Percentiles rank a stretch among this genome's conserved stretches.
Conservation (phyloP, 2,113 vertebrate species). For the Myotis davidii region DNA sequence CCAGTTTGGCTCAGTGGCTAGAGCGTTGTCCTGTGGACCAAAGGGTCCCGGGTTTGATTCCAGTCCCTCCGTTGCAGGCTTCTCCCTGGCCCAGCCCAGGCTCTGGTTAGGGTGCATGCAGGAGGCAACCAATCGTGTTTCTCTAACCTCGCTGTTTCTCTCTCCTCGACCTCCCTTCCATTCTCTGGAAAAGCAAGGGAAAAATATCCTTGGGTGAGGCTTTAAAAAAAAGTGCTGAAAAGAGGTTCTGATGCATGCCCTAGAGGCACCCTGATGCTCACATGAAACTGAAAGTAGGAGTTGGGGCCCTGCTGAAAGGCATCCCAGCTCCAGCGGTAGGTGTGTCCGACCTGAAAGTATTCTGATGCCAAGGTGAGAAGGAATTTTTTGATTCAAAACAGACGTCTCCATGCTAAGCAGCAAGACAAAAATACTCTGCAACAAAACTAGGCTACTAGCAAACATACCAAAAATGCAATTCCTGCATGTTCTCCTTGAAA, state of each 20-base stretch:
- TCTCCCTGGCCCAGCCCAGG: no score
- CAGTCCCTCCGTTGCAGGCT: no score
- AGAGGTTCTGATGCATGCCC: neutral
- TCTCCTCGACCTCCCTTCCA: no score
- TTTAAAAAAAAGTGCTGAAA: neutral
- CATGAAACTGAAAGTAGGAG: neutral
- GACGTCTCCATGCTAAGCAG: neutral
- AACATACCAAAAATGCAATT: neutral
- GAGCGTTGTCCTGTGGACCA: no score
- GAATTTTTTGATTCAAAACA: neutral
- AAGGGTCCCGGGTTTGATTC: no score
- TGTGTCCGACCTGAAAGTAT: neutral
- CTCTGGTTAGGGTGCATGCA: no score
- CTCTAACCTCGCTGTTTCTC: no score
- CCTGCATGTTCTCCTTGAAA: neutral
- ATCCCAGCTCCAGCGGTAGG: neutral
- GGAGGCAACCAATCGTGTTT: no score
- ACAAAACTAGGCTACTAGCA: neutral
- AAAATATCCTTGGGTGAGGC: no score
- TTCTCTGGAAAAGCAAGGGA: no score
- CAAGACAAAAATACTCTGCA: neutral
- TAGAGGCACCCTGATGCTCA: neutral
- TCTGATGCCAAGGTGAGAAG: neutral
- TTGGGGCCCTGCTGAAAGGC: neutral
- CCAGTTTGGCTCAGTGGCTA: no score